These are phyloP conservation scores for cattle (Bos taurus) DNA, from an alignment of 2,113 vertebrate species.

Conservation along the genomic window ARS-UCD2.0 NC_037336.1:47270501-47271000, in stretches of 20 bases:
- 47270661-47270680: not conserved
- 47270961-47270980: not conserved
- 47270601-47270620: not conserved
- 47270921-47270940: not conserved
- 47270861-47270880: not conserved
- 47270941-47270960: not conserved
- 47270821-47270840: not conserved
- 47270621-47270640: not conserved
- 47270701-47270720: accelerated
- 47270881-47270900: not conserved
- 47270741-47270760: not conserved
- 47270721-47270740: not conserved
- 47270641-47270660: not conserved
- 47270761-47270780: not conserved
- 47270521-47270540: not conserved
- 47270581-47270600: not conserved
- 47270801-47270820: not conserved
- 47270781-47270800: not conserved
- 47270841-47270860: not conserved
- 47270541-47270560: not conserved
- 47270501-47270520: not conserved
- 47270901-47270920: not conserved
- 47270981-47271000: not conserved
- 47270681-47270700: not conserved
- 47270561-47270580: not conserved